Evolutionary conservation across 2,888 invertebrate genomes (phyloP), one percentile per base, ranked within the genome.

Genomic region (Fragum sueziense): DNA sequence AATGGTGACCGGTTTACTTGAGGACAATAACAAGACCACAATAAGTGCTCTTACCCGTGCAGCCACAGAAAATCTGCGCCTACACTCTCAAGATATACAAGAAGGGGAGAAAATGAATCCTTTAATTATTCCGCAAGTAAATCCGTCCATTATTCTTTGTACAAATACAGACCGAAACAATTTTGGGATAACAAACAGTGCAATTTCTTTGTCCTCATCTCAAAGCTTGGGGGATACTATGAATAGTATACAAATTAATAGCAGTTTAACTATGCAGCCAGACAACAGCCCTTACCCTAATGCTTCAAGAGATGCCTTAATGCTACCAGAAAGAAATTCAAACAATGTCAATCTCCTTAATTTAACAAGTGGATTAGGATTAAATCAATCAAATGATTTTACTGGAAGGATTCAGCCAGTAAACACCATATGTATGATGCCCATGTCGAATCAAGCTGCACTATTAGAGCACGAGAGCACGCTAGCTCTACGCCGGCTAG

Each of bases 41-140:
- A 72, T 81, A 54, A 74, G 59, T 75, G 75, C 74, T 14, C 62
- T 81, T 33, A 81, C 81, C 6, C 51, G 81, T 34, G 81, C 71
- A n/a, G 81, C 81, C 2, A 81, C 81, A 29, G 78, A 81, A 67
- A 81, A 81, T 65, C 37, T 81, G 29, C 52, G 81, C 4, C 75
- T 81, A 17, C 81, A 81, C 65, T 78, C 78, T 14, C 73, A 78
- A 65, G 81, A 81, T 37, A 62, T 81, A 2, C 25, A 33, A 14
- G 70, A 69, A 9, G 57, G 69, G 25, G 81, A 81, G 41, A 80
- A 80, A 74, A n/a, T 65, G 20, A 67, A 57, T 22, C 11, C 37
- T 2, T 20, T 47, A n/a, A 67, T 77, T 33, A 41, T 76, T 3
- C 76, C 80, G 3, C 70, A 76, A 4, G 25, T 80, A 14, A 80